Base-by-base conservation (phyloP, 2,888 invertebrate genomes). In the Scaptomyza flava region DNA sequence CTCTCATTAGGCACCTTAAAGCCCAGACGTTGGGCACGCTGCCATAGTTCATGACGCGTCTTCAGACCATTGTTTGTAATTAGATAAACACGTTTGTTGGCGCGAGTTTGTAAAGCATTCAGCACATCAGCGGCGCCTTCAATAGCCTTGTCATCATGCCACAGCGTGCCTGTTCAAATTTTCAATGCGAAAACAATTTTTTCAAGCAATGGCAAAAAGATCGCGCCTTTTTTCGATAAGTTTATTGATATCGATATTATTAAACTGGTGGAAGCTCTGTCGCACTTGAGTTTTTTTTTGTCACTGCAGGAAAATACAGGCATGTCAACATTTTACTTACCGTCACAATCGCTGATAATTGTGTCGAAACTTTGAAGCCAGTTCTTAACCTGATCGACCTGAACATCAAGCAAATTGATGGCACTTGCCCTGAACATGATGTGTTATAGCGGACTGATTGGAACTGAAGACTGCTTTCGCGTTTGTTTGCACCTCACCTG, bases 51-150 rank as follows among this genome's bases (percentile, higher is more conserved):
- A 65, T 94, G 93, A 2, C 96, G 93, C 7, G 96, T 94, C 92
- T 96, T 96, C 0, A 96, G 96, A 14, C 97, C 97, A 93, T 98
- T 98, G 90, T 98, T 98, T 14, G 98, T 98, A 0, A 97, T 95
- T 91, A 96, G 96, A 91, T 96, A 96, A 54, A 98, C 94, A 84
- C 94, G 94, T 91, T 98, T 98, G 1, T 96, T 96, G 1, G 96
- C 96, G 0, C 62, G 63, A 62, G 94, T 93, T 72, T 95, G 93
- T 12, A 97, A 93, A 68, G 93, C 93, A 82, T 95, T 95, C 67
- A 97, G 93, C 3, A 95, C 94, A 68, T 95, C 94, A 7, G 94
- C 93, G 48, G 96, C 94, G 1, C 95, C 95, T 30, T 94, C 92
- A 64, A 97, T 94, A 1, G 94, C 93, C 71, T 93, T 93, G 83